These are phyloP conservation scores for Catharus minimus DNA, from an alignment of 2,113 vertebrate species.

Conservation along the genomic window DNA sequence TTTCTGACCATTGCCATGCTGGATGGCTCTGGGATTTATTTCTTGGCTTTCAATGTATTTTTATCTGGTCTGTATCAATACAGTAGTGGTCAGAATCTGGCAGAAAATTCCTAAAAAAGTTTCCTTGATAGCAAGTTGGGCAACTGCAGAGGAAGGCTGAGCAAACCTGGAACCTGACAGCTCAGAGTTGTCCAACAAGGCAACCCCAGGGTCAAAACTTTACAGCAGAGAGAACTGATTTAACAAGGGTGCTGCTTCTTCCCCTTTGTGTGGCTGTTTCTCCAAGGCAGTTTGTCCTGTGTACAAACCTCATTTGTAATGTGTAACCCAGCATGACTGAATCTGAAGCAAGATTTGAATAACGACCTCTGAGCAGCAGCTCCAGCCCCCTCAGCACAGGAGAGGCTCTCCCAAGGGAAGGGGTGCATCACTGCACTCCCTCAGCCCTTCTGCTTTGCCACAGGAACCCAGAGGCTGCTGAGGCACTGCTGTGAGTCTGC, in stretches of 20 bases:
- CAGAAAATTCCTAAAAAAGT: not conserved
- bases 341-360: constrained; percentile 22
- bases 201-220: not conserved
- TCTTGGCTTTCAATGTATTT: not conserved
- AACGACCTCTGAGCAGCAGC: not conserved
- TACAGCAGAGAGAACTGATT: constrained; percentile 27
- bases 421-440: not conserved
- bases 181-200: not conserved
- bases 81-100: not conserved
- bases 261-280: not conserved
- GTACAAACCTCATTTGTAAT: not conserved
- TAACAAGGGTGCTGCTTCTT: constrained; percentile 14
- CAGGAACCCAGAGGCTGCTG: not conserved
- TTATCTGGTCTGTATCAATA: not conserved
- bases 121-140: not conserved
- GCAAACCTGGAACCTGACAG: not conserved
- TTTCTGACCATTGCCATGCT: not conserved
- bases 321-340: not conserved
- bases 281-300: not conserved
- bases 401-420: constrained; percentile 21
- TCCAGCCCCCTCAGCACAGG: not conserved
- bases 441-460: not conserved
- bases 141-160: not conserved
- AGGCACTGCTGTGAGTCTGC: not conserved
- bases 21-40: not conserved